Base-by-base conservation (phyloP, 2,888 invertebrate genomes). In the Acleris holmiana region DNA sequence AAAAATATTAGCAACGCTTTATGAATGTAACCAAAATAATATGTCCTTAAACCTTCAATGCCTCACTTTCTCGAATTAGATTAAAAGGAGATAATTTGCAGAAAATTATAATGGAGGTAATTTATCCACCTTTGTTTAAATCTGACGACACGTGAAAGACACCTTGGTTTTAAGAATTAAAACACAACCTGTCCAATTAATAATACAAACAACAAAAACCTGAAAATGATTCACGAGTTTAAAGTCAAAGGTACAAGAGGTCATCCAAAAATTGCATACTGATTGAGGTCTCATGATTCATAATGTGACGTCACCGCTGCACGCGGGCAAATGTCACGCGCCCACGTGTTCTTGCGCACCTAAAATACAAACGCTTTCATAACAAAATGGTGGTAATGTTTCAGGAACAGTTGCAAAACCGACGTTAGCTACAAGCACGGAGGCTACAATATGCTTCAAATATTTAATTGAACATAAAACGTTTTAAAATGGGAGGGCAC, bases 311-410 rank as follows among this genome's bases (percentile, higher is more conserved):
- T 87, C 87, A 88, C 70, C 68, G 60, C 75, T 83, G 83, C 82
- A 79, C 76, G 74, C 75, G 76, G 89, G 80, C 87, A 88, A 89
- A 89, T 86, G 88, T 88, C 89, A 84, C 70, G 81, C 81, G 75
- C 89, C 89, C 89, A 89, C 89, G 85, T 84, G 85, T 76, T 15
- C 54, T 44, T 48, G 50, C 40, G 64, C 68, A 65, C 85, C 84
- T 65, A 80, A 80, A 77, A 80, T 67, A 68, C 62, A 70, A 35
- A 10, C 13, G 13, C 13, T 4, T 35, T 1, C 0, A 10, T 35
- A 35, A 35, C 35, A 10, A 35, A 35, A 35, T 35, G 35, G 35
- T 8, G 13, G 10, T 13, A 13, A 35, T 35, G 13, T 13, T 35
- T 35, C 13, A 35, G 13, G 13, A 35, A 13, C 35, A 13, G 35